Evolutionary conservation across 2,113 vertebrate species (phyloP).

Genomic region (Barnardius zonarius): DNA sequence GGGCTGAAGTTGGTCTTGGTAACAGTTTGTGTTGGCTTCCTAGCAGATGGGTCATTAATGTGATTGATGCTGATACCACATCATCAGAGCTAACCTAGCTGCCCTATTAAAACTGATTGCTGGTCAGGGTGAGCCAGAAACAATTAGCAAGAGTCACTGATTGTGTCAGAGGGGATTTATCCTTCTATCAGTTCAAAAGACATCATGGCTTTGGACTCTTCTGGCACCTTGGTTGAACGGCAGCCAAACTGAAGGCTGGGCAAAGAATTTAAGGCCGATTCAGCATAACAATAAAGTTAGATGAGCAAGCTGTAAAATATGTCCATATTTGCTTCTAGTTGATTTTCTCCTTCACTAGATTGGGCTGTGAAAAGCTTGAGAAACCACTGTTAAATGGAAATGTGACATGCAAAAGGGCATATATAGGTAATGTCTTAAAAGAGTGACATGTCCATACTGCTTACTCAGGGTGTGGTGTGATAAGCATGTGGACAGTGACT

Average conservation of each 20-base stretch:
- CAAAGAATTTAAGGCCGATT: background rate
- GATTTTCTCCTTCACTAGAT: background rate
- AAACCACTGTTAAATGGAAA: background rate
- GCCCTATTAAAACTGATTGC: conserved; percentile 32
- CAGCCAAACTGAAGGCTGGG: background rate
- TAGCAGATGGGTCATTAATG: conserved; percentile 35
- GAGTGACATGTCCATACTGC: no score
- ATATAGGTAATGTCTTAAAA: background rate
- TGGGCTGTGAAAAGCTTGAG: background rate
- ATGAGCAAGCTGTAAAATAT: background rate
- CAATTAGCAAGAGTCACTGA: conserved; percentile 15
- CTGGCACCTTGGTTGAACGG: background rate
- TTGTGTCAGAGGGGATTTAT: conserved; percentile 8
- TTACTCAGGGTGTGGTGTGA: background rate
- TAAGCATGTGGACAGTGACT: background rate
- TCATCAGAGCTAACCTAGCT: conserved; percentile 4
- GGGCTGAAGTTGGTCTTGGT: background rate
- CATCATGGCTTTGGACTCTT: background rate
- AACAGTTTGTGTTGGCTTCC: background rate
- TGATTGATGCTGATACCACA: conserved; percentile 35
- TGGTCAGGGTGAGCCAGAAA: conserved; percentile 25
- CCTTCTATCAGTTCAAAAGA: background rate
- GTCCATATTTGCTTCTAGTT: background rate
- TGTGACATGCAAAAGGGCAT: background rate
- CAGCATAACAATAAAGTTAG: background rate